Evolutionary conservation across 2,797 vertebrate species (phyloP).

Genomic region (Poeciliopsis gracilis): DNA sequence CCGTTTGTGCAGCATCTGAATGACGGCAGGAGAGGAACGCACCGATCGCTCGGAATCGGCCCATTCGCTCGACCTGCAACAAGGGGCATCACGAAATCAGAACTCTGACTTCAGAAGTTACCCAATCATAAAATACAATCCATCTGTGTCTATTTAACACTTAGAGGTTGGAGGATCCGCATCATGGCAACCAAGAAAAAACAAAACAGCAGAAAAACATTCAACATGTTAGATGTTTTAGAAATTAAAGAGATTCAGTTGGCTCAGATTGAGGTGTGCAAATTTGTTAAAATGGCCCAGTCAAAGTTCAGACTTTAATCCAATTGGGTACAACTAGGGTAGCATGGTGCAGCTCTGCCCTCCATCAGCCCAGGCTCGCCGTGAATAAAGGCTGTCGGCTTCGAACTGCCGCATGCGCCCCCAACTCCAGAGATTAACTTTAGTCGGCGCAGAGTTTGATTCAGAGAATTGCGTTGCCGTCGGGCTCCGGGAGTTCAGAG

Average conservation of each 20-base stretch:
- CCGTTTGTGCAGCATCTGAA: not conserved
- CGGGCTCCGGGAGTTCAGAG: constrained; percentile 22
- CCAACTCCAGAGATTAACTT: constrained; percentile 24
- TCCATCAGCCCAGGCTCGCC: constrained; percentile 9
- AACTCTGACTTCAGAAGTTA: not conserved
- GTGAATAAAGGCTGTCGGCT: constrained; percentile 18
- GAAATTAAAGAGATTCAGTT: no score
- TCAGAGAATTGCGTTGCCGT: constrained; percentile 25
- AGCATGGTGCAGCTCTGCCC: not conserved
- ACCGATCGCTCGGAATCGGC: not conserved
- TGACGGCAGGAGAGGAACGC: not conserved
- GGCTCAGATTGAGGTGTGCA: no score
- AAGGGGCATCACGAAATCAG: not conserved
- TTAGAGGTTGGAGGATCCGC: not conserved
- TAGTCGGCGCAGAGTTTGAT: constrained; percentile 9
- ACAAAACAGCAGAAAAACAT: not conserved
- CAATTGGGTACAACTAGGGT: no score
- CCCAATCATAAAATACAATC: not conserved
- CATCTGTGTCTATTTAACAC: not conserved
- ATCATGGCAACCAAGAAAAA: not conserved
- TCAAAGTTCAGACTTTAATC: no score
- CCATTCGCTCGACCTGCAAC: not conserved
- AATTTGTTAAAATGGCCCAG: no score
- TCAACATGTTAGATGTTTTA: no score
- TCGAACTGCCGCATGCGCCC: constrained; percentile 9